Base-by-base conservation (phyloP, 2,888 invertebrate genomes). In the Acanthopleura granulata region DNA sequence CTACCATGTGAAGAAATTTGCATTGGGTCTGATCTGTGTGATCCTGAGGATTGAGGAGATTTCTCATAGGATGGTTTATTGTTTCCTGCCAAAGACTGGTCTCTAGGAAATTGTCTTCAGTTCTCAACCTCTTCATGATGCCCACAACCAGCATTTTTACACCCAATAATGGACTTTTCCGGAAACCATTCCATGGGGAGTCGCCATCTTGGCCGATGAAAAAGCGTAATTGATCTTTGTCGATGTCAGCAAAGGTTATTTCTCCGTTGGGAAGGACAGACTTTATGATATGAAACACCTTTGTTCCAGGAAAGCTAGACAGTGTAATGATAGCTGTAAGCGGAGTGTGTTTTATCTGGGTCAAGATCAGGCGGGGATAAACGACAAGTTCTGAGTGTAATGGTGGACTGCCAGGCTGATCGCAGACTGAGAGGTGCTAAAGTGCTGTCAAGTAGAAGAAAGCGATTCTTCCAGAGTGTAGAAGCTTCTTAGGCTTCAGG, bases 111-210 rank as follows among this genome's bases (percentile, higher is more conserved):
- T 57, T 57, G 57, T 22, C 22, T 57, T 22, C 22, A 22, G 57
- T 57, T 57, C 22, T n/a, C 4, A 57, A 6, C 57, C 22, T 57
- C 57, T 57, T 57, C 6, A 57, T 57, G 57, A 22, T 18, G 18
- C 18, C 22, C 22, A 57, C 22, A 22, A 22, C 57, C 22, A n/a
- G 57, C 18, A 57, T 22, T 57, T 57, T 57, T 57, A 57, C 57
- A 57, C 57, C 22, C n/a, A 18, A 22, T 57, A 57, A 57, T 57
- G 57, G 57, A 57, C 57, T 22, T 57, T 57, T 57, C 57, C 57
- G 57, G 57, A 57, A 57, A 57, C 22, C 57, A 22, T 57, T 57
- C 57, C n/a, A 57, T 12, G 6, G 57, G 57, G 57, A 57, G 18
- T 12, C 18, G 57, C 57, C 57, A 57, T 57, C n/a, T 57, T 57